Base-by-base conservation (phyloP, 1,140 invertebrate species). In the Oreohelix idahoensis region DNA sequence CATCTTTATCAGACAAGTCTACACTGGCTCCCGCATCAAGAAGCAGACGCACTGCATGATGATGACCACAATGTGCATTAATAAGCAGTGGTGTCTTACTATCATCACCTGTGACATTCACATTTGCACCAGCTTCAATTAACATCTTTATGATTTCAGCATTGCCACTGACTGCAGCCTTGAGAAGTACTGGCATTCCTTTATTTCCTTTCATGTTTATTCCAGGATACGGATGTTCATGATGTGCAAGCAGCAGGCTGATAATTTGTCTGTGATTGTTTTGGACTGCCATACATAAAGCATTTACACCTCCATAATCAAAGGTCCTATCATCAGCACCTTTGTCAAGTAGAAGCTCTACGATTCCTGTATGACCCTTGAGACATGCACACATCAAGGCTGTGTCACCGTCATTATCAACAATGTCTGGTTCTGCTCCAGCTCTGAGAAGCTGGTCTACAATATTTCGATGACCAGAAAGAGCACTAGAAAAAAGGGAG, bases 341-440 rank as follows among this genome's bases (percentile, higher is more conserved):
- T 0, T 39, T 36, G 20, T 79, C 35, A 23, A 85, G 66, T 38
- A 85, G 70, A 13, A 83, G 42, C 53, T 85, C 70, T 4, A 76
- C 84, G 0, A 83, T 73, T 35, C 32, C 71, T 5, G 75, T 39
- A 32, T 81, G 77, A 74, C 84, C 81, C 63, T 77, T 74, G 69
- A 42, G 45, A 69, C 42, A 45, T 26, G 76, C 53, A 77, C 81
- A 76, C 76, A 85, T 85, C 29, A 85, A 75, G 5, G 84, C 77
- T 20, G 84, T 85, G 63, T 85, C 81, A 17, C 84, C 84, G 35
- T 85, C 77, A 49, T 74, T 76, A 32, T 85, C 84, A 49, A 36
- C 38, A 51, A 83, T 83, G 23, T 26, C 74, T 26, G 63, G 36
- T 66, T 85, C 77, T 29, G 84, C 81, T 17, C 78, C 78, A 0